These are phyloP conservation scores for Drosophila sulfurigaster DNA, from an alignment of 1,140 invertebrate genomes.

Conservation along the genomic window DNA sequence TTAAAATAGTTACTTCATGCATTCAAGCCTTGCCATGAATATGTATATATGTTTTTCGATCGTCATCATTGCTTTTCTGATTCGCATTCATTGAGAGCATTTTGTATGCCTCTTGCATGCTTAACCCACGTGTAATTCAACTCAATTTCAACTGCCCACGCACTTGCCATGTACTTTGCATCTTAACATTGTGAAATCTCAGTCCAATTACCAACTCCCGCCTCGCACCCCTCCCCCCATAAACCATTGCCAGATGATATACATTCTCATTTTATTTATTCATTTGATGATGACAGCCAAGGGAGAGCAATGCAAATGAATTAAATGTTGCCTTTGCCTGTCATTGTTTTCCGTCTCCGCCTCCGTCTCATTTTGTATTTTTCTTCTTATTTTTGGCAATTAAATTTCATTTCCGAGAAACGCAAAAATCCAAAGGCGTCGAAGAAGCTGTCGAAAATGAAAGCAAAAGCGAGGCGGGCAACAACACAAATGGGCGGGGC, in stretches of 20 bases:
- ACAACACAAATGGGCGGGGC: constrained; percentile 24
- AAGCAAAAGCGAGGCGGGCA: background rate
- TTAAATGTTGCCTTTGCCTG: constrained; percentile 31
- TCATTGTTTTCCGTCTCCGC: constrained; percentile 5
- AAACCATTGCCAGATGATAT: constrained; percentile 45
- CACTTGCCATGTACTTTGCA: constrained; percentile 23
- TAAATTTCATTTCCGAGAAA: constrained; percentile 73
- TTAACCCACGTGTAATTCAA: constrained; percentile 18
- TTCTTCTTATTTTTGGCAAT: constrained; percentile 74
- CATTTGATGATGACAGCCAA: constrained; percentile 44
- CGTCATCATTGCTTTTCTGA: background rate
- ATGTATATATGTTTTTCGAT: no score
- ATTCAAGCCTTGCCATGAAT: no score
- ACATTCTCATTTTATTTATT: constrained; percentile 43
- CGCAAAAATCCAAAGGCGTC: constrained; percentile 39
- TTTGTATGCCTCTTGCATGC: constrained; percentile 2
- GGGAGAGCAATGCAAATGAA: constrained; percentile 67
- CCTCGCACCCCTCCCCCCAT: background rate
- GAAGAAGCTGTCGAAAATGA: constrained; percentile 37
- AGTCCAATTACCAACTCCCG: constrained; percentile 46
- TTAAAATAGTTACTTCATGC: no score
- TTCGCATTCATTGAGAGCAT: background rate
- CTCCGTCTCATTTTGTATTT: constrained; percentile 7
- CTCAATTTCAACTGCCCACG: constrained; percentile 16
- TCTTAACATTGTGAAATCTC: constrained; percentile 38